Percentiles rank a stretch among this genome's conserved stretches.
phyloP scores from a whole-genome alignment of 2,888 invertebrate species.

The Eristalis arbustorum region DNA sequence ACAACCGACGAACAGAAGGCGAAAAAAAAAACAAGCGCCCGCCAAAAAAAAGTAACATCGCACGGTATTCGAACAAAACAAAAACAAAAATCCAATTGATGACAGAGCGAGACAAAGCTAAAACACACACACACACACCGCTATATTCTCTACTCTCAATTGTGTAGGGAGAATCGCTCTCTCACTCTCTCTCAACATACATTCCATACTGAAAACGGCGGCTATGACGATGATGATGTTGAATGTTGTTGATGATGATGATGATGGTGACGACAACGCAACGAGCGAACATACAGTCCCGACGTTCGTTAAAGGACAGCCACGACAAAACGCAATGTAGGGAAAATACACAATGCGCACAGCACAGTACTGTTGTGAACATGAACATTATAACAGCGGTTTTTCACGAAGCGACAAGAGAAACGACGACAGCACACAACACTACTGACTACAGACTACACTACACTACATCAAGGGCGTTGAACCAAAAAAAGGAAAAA shows the following conservation, averaged over 20 bases:
- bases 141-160: background rate
- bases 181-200: slow-evolving; percentile 25
- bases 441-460: background rate
- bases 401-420: slow-evolving; percentile 23
- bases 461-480: slow-evolving; percentile 60
- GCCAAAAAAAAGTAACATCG: slow-evolving; percentile 64
- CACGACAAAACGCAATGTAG: slow-evolving; percentile 25
- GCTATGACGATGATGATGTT: background rate
- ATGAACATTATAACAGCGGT: slow-evolving; percentile 1
- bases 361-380: slow-evolving; percentile 8
- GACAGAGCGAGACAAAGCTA: slow-evolving; percentile 46
- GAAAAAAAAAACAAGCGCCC: slow-evolving; percentile 48
- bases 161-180: background rate
- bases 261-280: slow-evolving; percentile 9
- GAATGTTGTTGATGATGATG: background rate
- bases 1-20: slow-evolving; percentile 10
- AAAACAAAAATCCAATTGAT: slow-evolving; percentile 47
- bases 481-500: slow-evolving; percentile 59
- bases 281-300: background rate
- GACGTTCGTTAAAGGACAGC: slow-evolving; percentile 16
- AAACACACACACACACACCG: background rate
- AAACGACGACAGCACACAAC: slow-evolving; percentile 13
- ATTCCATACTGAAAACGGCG: slow-evolving; percentile 33
- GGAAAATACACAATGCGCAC: slow-evolving; percentile 61
- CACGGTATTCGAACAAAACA: slow-evolving; percentile 61